phyloP scores from a whole-genome alignment of 2,888 invertebrate species.

The Diaperis boleti region DNA sequence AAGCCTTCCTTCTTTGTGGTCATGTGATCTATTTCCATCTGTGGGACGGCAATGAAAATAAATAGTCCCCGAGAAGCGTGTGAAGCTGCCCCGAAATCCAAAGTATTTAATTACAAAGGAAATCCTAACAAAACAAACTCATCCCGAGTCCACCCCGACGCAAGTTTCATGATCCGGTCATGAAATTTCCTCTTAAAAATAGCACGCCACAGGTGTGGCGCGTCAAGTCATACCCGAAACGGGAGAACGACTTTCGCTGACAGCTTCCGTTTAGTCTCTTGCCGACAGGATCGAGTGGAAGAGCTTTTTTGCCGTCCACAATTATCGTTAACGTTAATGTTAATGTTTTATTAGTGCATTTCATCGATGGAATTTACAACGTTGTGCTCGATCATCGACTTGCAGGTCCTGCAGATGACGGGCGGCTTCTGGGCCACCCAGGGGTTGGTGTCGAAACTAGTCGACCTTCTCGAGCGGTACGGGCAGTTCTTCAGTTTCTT shows the following conservation, averaged over 20 bases:
- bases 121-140: conserved; percentile 43
- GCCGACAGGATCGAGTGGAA: conserved; percentile 16
- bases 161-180: conserved; percentile 21
- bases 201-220: conserved; percentile 30
- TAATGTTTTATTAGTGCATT: conserved; percentile 18
- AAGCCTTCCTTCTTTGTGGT: conserved; percentile 7
- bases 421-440: conserved; percentile 26
- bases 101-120: conserved; percentile 44
- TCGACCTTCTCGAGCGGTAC: conserved; percentile 59
- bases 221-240: conserved; percentile 28
- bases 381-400: conserved; percentile 51
- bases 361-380: conserved; percentile 43
- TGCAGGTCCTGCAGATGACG: conserved; percentile 46
- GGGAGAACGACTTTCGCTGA: conserved; percentile 29
- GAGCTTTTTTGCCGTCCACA: conserved; percentile 6
- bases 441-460: conserved; percentile 57
- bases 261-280: conserved; percentile 37
- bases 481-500: conserved; percentile 52
- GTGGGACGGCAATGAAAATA: conserved; percentile 45
- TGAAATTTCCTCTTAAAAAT: conserved; percentile 32
- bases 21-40: not conserved
- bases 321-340: conserved; percentile 21
- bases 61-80: conserved; percentile 54
- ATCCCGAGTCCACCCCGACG: conserved; percentile 8
- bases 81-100: conserved; percentile 44